Percentiles rank a stretch among this genome's conserved stretches.
Evolutionary conservation across 2,888 invertebrate species (phyloP).

Genomic region (Pocota personata): DNA sequence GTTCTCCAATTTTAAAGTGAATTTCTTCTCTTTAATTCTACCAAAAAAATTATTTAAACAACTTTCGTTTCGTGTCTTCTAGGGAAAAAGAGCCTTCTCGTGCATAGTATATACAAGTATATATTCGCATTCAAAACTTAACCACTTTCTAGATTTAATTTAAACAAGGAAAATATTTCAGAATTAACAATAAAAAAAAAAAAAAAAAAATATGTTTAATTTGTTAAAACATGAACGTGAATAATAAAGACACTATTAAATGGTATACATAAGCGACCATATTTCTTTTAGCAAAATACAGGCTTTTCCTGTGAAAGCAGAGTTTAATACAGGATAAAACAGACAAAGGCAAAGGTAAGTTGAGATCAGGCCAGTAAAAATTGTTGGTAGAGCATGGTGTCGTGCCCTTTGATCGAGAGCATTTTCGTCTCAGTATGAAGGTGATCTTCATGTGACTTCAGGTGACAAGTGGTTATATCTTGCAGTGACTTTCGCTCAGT

Average conservation of each 20-base stretch:
- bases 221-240: not conserved
- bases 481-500: too few species aligned
- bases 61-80: not conserved
- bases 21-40: not conserved
- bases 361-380: too few species aligned
- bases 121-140: not conserved
- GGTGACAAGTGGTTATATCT: too few species aligned
- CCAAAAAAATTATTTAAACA: conserved; percentile 3
- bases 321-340: too few species aligned
- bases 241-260: conserved; percentile 30
- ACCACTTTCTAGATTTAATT: conserved; percentile 9
- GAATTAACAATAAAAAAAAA: not conserved
- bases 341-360: too few species aligned
- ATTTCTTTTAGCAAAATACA: too few species aligned
- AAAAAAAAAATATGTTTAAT: not conserved
- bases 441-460: too few species aligned
- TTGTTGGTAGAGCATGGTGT: too few species aligned
- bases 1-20: not conserved
- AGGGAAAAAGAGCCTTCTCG: not conserved
- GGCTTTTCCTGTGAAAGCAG: too few species aligned
- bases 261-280: not conserved
- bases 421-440: too few species aligned
- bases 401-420: too few species aligned
- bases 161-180: not conserved
- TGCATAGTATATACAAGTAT: conserved; percentile 24